These are phyloP conservation scores for Plagodis pulveraria DNA, from an alignment of 2,888 invertebrate genomes.

Conservation along the genomic window DNA sequence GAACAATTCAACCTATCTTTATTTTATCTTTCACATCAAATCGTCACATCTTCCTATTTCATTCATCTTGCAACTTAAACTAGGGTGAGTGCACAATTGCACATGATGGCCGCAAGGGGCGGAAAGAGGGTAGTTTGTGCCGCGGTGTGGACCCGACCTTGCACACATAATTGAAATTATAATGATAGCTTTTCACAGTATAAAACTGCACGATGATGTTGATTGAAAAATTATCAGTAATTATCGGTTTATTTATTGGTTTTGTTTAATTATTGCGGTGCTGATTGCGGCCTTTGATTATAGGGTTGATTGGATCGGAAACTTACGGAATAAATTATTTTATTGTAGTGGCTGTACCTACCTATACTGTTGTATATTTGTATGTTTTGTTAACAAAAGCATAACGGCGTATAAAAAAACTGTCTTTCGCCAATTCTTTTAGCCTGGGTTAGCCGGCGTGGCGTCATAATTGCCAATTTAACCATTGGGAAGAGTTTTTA, in stretches of 20 bases:
- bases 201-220: slow-evolving; percentile 2
- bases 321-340: too few species aligned
- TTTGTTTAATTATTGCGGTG: too few species aligned
- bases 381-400: too few species aligned
- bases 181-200: slow-evolving; percentile 15
- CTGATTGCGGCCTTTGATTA: too few species aligned
- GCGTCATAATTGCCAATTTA: too few species aligned
- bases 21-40: neutral
- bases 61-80: slow-evolving; percentile 41
- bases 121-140: slow-evolving; percentile 41
- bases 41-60: neutral
- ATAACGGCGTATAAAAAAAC: too few species aligned
- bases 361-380: too few species aligned
- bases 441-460: too few species aligned
- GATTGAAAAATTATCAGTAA: slow-evolving; percentile 2
- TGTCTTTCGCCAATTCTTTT: too few species aligned
- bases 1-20: neutral
- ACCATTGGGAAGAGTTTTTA: too few species aligned
- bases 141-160: slow-evolving; percentile 20
- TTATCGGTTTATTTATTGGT: neutral
- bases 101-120: slow-evolving; percentile 54
- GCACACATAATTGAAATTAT: slow-evolving; percentile 30
- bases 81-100: slow-evolving; percentile 65
- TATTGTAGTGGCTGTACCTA: too few species aligned
- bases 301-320: too few species aligned